Percentiles rank a stretch among this genome's conserved stretches.
Evolutionary conservation across 2,888 invertebrate genomes (phyloP).

Genomic region (Biston betularia): DNA sequence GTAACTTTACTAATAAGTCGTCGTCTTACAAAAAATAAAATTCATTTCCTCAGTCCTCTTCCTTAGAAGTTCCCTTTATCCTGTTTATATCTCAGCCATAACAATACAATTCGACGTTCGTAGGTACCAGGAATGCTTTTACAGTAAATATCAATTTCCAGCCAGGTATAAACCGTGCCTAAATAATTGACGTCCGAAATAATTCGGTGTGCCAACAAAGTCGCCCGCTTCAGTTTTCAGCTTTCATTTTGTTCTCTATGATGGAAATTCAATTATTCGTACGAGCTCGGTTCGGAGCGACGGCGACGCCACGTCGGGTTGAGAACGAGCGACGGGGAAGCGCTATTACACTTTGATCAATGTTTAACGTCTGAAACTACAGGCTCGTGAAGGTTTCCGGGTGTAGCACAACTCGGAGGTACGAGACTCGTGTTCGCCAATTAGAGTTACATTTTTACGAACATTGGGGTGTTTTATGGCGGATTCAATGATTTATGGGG

Average conservation of each 20-base stretch:
- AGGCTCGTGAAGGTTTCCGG: conserved; percentile 62
- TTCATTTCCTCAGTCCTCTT: conserved; percentile 1
- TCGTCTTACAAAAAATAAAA: conserved; percentile 9
- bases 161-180: conserved; percentile 64
- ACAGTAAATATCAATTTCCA: conserved; percentile 69
- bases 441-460: conserved; percentile 85
- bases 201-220: conserved; percentile 82
- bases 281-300: conserved; percentile 63
- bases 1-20: neutral
- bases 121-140: conserved; percentile 22
- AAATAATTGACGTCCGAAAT: conserved; percentile 82
- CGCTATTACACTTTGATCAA: conserved; percentile 78
- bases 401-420: conserved; percentile 73
- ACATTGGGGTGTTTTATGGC: conserved; percentile 84
- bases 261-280: conserved; percentile 86
- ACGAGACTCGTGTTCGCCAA: conserved; percentile 80
- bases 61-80: conserved; percentile 12
- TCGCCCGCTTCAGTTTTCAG: conserved; percentile 82
- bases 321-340: conserved; percentile 67
- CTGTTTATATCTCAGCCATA: conserved; percentile 12
- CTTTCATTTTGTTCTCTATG: conserved; percentile 84
- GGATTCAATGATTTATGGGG: conserved; percentile 86
- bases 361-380: conserved; percentile 74
- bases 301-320: conserved; percentile 45
- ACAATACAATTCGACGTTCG: conserved; percentile 12